phyloP scores from a whole-genome alignment of 2,113 vertebrate species.

The Dolichotis patagonum region DNA sequence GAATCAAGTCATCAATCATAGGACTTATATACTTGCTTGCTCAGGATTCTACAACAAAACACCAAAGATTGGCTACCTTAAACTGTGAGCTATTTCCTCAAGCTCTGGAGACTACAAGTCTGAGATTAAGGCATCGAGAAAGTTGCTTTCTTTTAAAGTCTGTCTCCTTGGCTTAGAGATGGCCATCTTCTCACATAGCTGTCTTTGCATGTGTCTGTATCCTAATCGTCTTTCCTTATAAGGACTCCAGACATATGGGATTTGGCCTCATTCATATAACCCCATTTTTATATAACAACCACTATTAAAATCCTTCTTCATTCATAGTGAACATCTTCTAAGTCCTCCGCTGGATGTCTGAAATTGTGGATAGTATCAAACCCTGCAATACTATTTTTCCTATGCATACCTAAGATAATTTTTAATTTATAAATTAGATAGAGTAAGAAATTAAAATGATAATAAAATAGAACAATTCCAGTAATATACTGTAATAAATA shows the following conservation, averaged over 20 bases:
- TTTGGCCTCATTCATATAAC: not conserved
- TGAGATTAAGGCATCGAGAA: not conserved
- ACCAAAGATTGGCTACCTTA: not conserved
- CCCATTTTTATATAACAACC: not conserved
- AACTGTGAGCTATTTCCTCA: constrained; percentile 31
- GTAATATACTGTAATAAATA: not conserved
- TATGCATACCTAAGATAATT: not conserved
- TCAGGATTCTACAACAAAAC: not conserved
- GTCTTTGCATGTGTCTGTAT: not conserved
- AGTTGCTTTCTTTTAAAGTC: not conserved
- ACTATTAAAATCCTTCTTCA: not conserved
- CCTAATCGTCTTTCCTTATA: not conserved
- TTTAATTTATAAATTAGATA: constrained; percentile 10
- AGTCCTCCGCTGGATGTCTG: not conserved
- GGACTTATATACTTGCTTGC: not conserved
- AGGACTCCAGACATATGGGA: not conserved
- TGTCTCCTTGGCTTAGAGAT: not conserved
- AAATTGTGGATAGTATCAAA: not conserved
- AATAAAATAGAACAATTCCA: not conserved
- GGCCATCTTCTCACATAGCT: not conserved
- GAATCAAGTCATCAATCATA: not conserved
- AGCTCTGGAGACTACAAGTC: not conserved
- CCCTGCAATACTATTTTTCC: not conserved
- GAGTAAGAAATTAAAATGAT: not conserved
- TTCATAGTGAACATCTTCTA: not conserved